phyloP scores from a whole-genome alignment of 2,888 invertebrate species.

The Zygothrica quintamaculata region DNA sequence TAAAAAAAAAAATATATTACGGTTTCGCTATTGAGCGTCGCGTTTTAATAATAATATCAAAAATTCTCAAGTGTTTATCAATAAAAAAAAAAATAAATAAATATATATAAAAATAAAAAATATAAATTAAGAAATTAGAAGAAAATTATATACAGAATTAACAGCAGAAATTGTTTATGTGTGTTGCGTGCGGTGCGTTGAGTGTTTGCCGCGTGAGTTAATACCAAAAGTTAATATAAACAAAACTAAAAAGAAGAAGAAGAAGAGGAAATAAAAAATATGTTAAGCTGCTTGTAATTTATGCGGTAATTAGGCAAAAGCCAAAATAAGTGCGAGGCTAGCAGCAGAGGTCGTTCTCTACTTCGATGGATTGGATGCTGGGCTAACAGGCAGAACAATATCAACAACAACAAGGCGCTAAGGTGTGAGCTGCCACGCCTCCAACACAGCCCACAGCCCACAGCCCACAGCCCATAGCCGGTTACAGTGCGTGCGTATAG shows the following conservation, averaged over 20 bases:
- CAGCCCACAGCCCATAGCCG: too few relatives aligned
- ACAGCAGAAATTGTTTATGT: too few relatives aligned
- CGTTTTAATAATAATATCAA: constrained; percentile 23
- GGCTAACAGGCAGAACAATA: constrained; percentile 47
- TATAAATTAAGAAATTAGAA: background rate
- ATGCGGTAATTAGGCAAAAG: constrained; percentile 44
- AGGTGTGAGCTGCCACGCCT: constrained; percentile 25
- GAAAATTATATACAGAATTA: too few relatives aligned
- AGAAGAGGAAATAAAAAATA: too few relatives aligned
- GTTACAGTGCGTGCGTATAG: constrained; percentile 54
- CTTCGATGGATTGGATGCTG: too few relatives aligned
- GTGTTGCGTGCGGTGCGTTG: background rate
- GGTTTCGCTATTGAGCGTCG: constrained; percentile 36
- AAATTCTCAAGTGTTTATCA: constrained; percentile 19
- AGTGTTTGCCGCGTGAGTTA: constrained; percentile 9
- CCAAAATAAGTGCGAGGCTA: constrained; percentile 25
- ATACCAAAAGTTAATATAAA: background rate
- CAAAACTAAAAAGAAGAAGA: constrained; percentile 1
- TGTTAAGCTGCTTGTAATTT: constrained; percentile 22
- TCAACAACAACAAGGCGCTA: constrained; percentile 28
- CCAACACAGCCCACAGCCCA: too few relatives aligned
- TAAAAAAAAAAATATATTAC: too few relatives aligned
- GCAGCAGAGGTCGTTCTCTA: constrained; percentile 7
- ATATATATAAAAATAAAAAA: background rate
- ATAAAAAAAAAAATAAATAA: constrained; percentile 1